Evolutionary conservation across 1,140 invertebrate species (phyloP).

Genomic region (Archegozetes longisetosus): DNA sequence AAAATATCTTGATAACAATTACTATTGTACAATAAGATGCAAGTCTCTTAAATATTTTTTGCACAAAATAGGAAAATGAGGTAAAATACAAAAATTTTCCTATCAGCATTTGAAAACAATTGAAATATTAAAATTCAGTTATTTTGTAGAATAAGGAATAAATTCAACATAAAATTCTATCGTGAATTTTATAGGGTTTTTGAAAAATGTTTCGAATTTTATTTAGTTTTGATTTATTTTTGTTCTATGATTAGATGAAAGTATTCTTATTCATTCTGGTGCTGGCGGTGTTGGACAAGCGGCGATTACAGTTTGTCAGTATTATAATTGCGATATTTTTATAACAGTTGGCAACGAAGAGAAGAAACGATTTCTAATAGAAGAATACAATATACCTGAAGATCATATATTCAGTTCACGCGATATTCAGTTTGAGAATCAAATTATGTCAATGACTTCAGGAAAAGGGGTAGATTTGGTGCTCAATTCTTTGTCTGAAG

Average conservation of each 20-base stretch:
- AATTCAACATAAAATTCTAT: no score
- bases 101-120: no score
- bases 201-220: no score
- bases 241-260: constrained; percentile 61
- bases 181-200: no score
- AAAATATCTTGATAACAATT: no score
- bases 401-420: constrained; percentile 38
- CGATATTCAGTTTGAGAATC: constrained; percentile 35
- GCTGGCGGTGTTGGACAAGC: constrained; percentile 89
- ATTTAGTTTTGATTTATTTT: no score
- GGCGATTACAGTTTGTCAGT: constrained; percentile 74
- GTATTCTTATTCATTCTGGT: constrained; percentile 83
- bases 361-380: constrained; percentile 33
- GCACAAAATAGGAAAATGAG: no score
- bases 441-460: constrained; percentile 27
- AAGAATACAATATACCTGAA: constrained; percentile 33
- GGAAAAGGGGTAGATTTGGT: constrained; percentile 73
- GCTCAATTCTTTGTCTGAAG: constrained; percentile 79
- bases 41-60: no score
- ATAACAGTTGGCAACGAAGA: constrained; percentile 48
- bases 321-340: constrained; percentile 64
- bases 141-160: no score
- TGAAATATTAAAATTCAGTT: no score
- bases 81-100: no score
- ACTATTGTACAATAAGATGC: no score